Base-by-base conservation (phyloP, 1,140 invertebrate species). In the Mercenaria mercenaria region DNA sequence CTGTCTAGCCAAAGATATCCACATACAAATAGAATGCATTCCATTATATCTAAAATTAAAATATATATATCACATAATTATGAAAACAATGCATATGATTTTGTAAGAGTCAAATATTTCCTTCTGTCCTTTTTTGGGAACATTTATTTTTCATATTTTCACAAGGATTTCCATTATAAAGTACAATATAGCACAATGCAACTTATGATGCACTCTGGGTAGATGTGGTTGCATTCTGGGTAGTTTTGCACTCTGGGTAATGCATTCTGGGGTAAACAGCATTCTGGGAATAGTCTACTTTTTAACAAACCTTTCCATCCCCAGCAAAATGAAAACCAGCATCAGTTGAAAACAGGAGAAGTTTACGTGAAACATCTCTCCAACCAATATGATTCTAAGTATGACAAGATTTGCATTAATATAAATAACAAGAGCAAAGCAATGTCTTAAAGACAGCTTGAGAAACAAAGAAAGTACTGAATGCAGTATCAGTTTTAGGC, bases 241-340 rank as follows among this genome's bases (percentile, higher is more conserved):
- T 69, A 20, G 34, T 10, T 26, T 56, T 41, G 76, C 41, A 56
- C 64, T 82, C 52, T 82, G 79, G 79, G 79, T 26, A 64, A 32
- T 61, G 79, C 79, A 82, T 61, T 82, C 79, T 64, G 59, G 79
- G 52, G 26, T 41, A 82, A 23, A 61, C 20, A 13, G 72, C 72
- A 76, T 76, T 76, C 43, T 76, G 72, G 43, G 72, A 50, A 50
- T 32, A 23, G 72, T 26, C 72, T 26, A 52, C 56, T 56, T 81
- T 39, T 72, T 20, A 37, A 88, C 90, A 87, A 84, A 98, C 98
- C 96, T 98, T 98, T 92, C 98, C 98, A 96, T 99, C 99, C 26
- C 99, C 99, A 86, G 99, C 99, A 96, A 99, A 99, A 96, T 99
- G 99, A 96, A 99, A 99, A 18, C 98, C 98, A 56, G 99, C 99